Base-by-base conservation (phyloP, 2,113 vertebrate genomes). In the Poeciliopsis retropinna region DNA sequence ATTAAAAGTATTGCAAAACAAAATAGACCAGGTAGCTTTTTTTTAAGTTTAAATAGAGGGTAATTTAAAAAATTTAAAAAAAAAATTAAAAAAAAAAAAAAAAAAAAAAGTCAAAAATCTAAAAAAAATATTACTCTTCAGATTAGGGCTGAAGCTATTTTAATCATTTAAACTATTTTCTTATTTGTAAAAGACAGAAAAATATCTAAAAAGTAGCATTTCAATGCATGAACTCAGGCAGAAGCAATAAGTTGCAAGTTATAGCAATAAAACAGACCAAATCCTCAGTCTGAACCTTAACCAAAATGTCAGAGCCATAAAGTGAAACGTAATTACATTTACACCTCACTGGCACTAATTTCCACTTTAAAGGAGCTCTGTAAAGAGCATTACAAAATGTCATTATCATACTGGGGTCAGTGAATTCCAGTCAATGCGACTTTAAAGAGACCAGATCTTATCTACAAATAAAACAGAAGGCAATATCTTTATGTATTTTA, bases 311-410 rank as follows among this genome's bases (percentile, higher is more conserved):
- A 67, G 62, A 37, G 64, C 75, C 65, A 60, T 44, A 51, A 85
- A 76, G 77, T 78, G 67, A 73, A 85, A 81, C 76, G 64, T 76
- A 80, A 86, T 86, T 73, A 74, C 5, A 4, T 73, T 72, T 75
- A 41, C 41, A 65, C 62, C 34, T 32, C 5, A 11, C 47, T 70
- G 57, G 14, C 54, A n/a, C 67, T 80, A 76, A 85, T 82, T 85
- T 83, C 41, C 12, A 67, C 47, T 78, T 68, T 76, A 75, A 82
- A 85, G 64, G 78, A 73, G 75, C 74, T 47, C 3, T n/a, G 63
- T 32, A 32, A 72, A 67, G 63, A 57, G 66, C 60, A 51, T 64
- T 31, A 54, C 41, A 82, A 34, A 64, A 67, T 65, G 32, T 70
- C 54, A 81, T 80, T 67, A 73, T 74, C 44, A 63, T 63, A 78